Base-by-base conservation (phyloP, 2,888 invertebrate species). In the Acrobasis suavella region DNA sequence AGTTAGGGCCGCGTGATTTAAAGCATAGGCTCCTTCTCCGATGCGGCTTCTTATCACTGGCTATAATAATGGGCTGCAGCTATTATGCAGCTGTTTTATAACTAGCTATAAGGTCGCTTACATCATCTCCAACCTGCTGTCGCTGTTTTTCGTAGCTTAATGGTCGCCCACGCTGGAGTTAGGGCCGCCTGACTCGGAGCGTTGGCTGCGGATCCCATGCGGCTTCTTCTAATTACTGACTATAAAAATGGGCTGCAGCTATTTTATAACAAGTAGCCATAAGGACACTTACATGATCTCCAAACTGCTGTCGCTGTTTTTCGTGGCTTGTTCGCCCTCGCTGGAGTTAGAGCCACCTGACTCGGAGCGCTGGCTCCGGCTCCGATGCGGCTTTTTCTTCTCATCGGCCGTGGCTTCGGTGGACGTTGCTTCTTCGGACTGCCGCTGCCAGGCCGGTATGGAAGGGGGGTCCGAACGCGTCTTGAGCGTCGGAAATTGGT, bases 371-470 rank as follows among this genome's bases (percentile, higher is more conserved):
- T 94, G 93, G 69, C 93, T 93, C 65, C 93, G 91, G 63, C 89
- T 91, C 52, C 89, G 71, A 66, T 83, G 93, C 37, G 80, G 68
- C 66, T 87, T 92, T 75, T 86, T 86, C 74, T 87, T 84, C 10
- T 89, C 89, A 15, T 83, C 84, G 0, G 62, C 60, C 0, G 72
- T 70, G 0, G 65, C 78, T 50, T 85, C 89, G 0, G 86, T 82
- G 58, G 89, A 81, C 0, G 84, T 75, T 1, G 91, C 87, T 82
- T 93, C 88, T 78, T 94, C 89, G 74, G 95, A 93, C 59, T 94
- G 94, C 65, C 96, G 87, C 82, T 97, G 96, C 97, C 97, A 97
- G 14, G 96, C 94, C 17, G 97, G 96, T 72, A 97, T 96, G 0
- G 96, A 96, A 1, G 95, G 94, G 0, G 95, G 94, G 37, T 94